These are phyloP conservation scores for Melanotaenia nigrans DNA, from an alignment of 2,797 vertebrate genomes.

Conservation along the genomic window DNA sequence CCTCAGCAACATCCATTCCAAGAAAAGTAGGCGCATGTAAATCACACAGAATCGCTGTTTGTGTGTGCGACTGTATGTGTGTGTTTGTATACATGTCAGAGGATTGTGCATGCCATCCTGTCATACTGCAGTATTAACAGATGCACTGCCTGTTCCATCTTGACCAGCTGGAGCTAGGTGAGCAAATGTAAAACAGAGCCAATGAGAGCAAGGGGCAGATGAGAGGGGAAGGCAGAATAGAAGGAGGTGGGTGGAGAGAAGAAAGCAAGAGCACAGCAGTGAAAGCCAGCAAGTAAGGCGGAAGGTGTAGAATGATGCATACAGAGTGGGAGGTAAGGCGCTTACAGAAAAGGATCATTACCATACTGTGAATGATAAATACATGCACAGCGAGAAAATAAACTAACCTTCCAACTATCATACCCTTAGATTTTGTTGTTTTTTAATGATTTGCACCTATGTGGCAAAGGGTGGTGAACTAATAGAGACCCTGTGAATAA, in stretches of 20 bases:
- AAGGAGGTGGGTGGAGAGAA: background rate
- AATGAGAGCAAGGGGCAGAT: constrained; percentile 19
- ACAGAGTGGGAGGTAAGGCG: constrained; percentile 22
- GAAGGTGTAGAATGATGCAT: constrained; percentile 47
- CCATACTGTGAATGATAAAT: constrained; percentile 42
- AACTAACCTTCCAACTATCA: background rate
- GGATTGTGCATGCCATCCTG: constrained; percentile 46
- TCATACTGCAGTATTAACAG: constrained; percentile 70
- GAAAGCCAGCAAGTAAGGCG: constrained; percentile 19
- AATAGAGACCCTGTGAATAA: constrained; percentile 43
- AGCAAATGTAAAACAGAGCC: constrained; percentile 21
- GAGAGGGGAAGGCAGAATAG: background rate
- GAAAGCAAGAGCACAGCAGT: constrained; percentile 7
- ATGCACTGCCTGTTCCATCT: constrained; percentile 58
- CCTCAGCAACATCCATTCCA: constrained; percentile 23
- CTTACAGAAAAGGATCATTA: constrained; percentile 29
- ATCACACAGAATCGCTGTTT: constrained; percentile 19
- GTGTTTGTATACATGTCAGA: constrained; percentile 43
- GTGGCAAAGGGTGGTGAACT: constrained; percentile 4
- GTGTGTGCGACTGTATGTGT: constrained; percentile 9
- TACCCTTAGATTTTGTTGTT: background rate
- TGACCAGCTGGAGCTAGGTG: constrained; percentile 53
- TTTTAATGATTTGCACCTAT: constrained; percentile 19
- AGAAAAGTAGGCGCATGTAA: constrained; percentile 32
- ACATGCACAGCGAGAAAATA: constrained; percentile 25